phyloP scores from a whole-genome alignment of 2,888 invertebrate species.

The Icerya purchasi region DNA sequence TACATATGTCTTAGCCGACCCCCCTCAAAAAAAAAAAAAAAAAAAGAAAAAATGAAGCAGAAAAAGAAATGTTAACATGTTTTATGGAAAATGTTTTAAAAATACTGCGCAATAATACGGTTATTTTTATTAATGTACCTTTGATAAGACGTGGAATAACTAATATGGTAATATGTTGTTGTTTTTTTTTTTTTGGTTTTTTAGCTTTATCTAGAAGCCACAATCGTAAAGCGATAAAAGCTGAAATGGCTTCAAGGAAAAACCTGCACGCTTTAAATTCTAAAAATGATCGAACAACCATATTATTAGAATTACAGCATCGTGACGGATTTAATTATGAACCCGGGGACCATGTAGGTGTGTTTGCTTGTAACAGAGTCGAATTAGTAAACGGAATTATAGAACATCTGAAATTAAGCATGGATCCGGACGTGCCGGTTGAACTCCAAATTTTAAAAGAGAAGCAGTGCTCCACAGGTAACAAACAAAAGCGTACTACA shows the following conservation, averaged over 20 bases:
- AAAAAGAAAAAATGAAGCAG: too few species aligned
- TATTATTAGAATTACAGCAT: constrained; percentile 18
- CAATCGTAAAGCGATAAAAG: constrained; percentile 38
- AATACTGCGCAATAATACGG: too few species aligned
- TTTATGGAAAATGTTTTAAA: too few species aligned
- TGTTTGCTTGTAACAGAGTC: constrained; percentile 60
- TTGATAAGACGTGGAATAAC: too few species aligned
- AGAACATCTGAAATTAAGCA: constrained; percentile 32
- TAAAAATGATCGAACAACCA: constrained; percentile 20
- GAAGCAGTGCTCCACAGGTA: constrained; percentile 67
- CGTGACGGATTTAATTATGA: constrained; percentile 40
- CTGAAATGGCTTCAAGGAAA: constrained; percentile 28
- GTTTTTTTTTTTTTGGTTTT: constrained; percentile 4
- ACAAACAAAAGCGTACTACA: too few species aligned
- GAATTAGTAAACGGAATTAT: constrained; percentile 62
- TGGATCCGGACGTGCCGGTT: constrained; percentile 42
- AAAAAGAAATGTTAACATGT: too few species aligned
- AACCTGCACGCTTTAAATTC: constrained; percentile 25
- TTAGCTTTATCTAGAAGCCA: constrained; percentile 29
- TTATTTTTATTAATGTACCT: too few species aligned
- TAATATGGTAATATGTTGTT: too few species aligned
- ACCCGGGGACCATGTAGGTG: constrained; percentile 84
- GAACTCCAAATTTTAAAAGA: constrained; percentile 67
- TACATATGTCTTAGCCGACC: too few species aligned
- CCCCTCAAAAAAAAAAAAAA: too few species aligned